Conservation (phyloP, 2,113 vertebrate genomes). For the Butastur rufipennis region DNA sequence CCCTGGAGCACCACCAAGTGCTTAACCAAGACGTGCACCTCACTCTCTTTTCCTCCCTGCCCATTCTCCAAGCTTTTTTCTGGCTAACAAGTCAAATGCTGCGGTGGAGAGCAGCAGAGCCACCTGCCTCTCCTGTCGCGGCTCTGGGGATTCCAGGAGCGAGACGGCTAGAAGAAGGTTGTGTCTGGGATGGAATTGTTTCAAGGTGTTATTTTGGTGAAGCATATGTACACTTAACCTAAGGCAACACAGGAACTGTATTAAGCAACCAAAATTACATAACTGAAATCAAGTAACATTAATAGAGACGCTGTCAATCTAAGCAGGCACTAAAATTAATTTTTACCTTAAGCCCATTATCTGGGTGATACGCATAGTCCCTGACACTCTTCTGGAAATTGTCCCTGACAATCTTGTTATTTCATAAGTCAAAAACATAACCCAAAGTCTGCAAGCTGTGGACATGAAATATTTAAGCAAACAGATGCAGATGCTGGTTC, state of each 20-base stretch:
- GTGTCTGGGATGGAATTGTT: background rate
- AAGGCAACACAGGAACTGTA: background rate
- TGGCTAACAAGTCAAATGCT: background rate
- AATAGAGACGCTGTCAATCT: background rate
- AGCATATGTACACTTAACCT: background rate
- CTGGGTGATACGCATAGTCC: background rate
- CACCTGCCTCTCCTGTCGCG: rapidly evolving
- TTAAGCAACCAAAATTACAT: constrained; percentile 4
- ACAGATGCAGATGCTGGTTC: background rate
- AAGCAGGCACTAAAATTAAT: background rate
- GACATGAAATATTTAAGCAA: background rate
- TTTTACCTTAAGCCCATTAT: background rate
- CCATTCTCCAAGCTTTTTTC: background rate
- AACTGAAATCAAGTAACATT: background rate
- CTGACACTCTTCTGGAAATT: background rate
- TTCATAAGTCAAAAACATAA: background rate
- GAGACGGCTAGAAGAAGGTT: background rate
- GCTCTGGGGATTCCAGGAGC: background rate
- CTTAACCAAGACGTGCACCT: background rate
- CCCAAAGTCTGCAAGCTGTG: background rate
- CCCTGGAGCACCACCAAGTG: background rate
- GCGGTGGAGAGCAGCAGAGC: background rate
- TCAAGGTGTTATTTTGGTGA: background rate
- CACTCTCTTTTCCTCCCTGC: background rate
- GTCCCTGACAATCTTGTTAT: background rate